Percentiles rank a stretch among this genome's conserved stretches.
Conservation (phyloP, 2,113 vertebrate species). For the Phocoena sinus region DNA sequence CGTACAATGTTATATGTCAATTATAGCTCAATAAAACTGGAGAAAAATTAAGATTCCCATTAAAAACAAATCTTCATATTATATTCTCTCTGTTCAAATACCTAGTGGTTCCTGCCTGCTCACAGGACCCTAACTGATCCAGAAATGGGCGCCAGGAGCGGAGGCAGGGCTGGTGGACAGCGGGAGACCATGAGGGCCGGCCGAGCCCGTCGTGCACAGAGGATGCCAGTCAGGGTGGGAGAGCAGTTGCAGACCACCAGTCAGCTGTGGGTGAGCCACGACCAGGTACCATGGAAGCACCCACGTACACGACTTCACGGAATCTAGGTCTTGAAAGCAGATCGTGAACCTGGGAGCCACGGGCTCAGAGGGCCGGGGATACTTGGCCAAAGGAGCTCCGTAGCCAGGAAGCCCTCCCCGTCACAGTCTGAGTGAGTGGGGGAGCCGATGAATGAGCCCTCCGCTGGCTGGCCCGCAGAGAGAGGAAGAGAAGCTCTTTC, state of each 20-base stretch:
- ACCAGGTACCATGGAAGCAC: not conserved
- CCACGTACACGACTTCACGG: rapidly evolving
- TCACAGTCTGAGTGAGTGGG: not conserved
- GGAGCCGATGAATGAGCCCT: not conserved
- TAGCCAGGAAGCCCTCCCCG: not conserved
- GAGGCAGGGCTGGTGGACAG: not conserved
- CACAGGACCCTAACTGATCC: too few species aligned
- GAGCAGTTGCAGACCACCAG: not conserved
- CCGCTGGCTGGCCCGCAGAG: not conserved
- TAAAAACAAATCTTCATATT: not conserved
- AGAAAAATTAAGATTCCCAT: not conserved
- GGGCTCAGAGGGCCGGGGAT: not conserved
- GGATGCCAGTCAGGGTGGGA: rapidly evolving
- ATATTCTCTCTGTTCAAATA: not conserved
- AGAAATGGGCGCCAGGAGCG: not conserved
- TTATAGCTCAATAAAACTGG: not conserved
- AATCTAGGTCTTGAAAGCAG: not conserved
- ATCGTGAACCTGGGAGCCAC: not conserved
- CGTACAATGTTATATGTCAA: not conserved
- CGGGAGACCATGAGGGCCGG: not conserved
- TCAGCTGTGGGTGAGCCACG: not conserved
- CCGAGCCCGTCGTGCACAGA: rapidly evolving
- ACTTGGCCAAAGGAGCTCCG: not conserved
- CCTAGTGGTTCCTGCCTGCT: not conserved
- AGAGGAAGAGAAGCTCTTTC: not conserved